Evolutionary conservation across 2,797 vertebrate species (phyloP), one percentile per base, ranked within the genome.

Genomic region (Cynodonichthys magdalenae): DNA sequence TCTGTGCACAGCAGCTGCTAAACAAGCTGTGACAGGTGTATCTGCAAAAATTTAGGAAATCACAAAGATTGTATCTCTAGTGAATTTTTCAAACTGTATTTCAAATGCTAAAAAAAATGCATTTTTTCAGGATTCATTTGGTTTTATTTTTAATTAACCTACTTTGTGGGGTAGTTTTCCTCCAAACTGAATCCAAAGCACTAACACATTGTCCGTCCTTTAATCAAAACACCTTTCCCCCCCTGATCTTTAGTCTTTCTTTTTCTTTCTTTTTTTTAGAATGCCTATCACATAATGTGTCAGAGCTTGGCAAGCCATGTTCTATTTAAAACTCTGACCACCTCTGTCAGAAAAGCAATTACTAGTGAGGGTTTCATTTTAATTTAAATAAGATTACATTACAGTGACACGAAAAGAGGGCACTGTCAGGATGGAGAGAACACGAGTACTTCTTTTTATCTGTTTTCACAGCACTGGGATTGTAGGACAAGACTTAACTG

Each of bases 271-370:
- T 46, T 70, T 57, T 73, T 78, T 61, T 10, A 45, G 49, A 54
- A 59, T 53, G 64, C 63, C 73, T 79, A 64, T 47, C 50, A 76
- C 69, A 77, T 81, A 83, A 87, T 85, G 80, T 89, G 75, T 73
- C 71, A 73, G 59, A 45, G 77, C 79, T 70, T 73, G 68, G 78
- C 73, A 77, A 79, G 69, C 66, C 18, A 46, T 67, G 72, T 74
- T 89, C 90, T 90, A 88, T 92, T 92, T 89, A 85, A 91, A 89
- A 90, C 81, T 81, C 66, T 72, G 86, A 90, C 89, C 89, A 90
- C 91, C 92, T 91, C 92, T 91, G 90, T 93, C 90, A 90, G 87
- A 90, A 93, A 94, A 92, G 90, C 90, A 93, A 93, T 93, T 94
- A 92, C 87, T 71, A 81, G 82, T 84, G 87, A 93, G 90, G 78